These are phyloP conservation scores for Sarcophaga peregrina DNA, from an alignment of 1,140 invertebrate genomes.

Conservation along the genomic window DNA sequence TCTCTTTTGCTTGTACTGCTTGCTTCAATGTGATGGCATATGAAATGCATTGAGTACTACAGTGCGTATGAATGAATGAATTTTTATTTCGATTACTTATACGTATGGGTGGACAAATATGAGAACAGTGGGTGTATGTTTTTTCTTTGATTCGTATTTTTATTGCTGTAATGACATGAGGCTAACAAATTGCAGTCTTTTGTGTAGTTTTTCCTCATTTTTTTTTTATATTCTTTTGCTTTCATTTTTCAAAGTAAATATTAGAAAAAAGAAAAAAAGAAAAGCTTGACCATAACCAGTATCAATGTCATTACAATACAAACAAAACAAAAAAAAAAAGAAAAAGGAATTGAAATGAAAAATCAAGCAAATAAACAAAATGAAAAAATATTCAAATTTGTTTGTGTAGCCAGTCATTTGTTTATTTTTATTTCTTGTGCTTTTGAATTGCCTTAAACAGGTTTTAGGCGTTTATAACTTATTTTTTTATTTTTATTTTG, in stretches of 20 bases:
- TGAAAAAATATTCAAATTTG: neutral
- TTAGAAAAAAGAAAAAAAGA: neutral
- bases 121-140: neutral
- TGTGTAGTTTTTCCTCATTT: neutral
- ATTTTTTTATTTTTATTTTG: too few species aligned
- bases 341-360: too few species aligned
- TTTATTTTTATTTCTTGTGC: too few species aligned
- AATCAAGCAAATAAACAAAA: neutral
- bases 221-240: too few species aligned
- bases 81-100: neutral
- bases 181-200: constrained; percentile 12
- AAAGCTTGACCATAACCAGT: constrained; percentile 34
- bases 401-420: neutral
- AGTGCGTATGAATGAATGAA: constrained; percentile 36
- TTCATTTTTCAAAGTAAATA: too few species aligned
- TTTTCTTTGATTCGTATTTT: too few species aligned
- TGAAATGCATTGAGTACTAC: neutral
- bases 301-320: neutral
- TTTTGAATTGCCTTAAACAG: too few species aligned
- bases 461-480: too few species aligned
- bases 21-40: neutral
- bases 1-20: neutral
- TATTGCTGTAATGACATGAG: neutral
- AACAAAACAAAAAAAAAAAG: neutral
- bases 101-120: neutral